Conservation (phyloP, 1,140 invertebrate genomes). For the Orius insidiosus region DNA sequence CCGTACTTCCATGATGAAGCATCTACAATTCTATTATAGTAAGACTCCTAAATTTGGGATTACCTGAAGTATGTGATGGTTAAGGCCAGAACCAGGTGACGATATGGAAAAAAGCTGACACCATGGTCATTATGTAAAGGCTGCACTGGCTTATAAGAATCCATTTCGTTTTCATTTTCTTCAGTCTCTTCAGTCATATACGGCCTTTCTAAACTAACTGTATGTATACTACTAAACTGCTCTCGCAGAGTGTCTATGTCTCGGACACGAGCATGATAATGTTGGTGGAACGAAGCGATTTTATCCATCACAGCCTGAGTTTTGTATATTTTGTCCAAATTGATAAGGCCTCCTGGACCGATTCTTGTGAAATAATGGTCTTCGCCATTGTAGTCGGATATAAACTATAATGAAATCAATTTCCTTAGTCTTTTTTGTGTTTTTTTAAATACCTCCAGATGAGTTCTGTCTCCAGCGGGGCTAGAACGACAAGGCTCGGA, state of each 20-base stretch:
- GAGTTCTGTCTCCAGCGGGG: slow-evolving; percentile 22
- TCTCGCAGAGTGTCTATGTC: slow-evolving; percentile 23
- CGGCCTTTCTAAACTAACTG: slow-evolving; percentile 28
- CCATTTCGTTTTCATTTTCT: slow-evolving; percentile 46
- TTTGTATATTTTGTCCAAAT: slow-evolving; percentile 64
- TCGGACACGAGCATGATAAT: slow-evolving; percentile 44
- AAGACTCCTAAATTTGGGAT: no score
- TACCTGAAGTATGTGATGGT: slow-evolving; percentile 63
- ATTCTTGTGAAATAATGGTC: slow-evolving; percentile 58
- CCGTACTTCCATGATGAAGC: slow-evolving; percentile 70
- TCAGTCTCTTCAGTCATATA: slow-evolving; percentile 35
- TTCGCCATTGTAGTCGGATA: slow-evolving; percentile 53
- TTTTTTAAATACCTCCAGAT: slow-evolving; percentile 21
- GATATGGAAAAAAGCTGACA: slow-evolving; percentile 62
- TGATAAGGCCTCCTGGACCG: slow-evolving; percentile 67
- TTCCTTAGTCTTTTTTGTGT: no score
- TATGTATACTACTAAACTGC: slow-evolving; percentile 16
- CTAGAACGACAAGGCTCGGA: slow-evolving; percentile 46
- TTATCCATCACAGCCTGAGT: slow-evolving; percentile 40
- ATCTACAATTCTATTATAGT: no score
- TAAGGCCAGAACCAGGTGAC: slow-evolving; percentile 41
- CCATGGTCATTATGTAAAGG: slow-evolving; percentile 69
- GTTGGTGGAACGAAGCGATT: slow-evolving; percentile 45
- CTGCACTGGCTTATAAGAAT: slow-evolving; percentile 71
- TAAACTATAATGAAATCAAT: no score